Base-by-base conservation (phyloP, 2,888 invertebrate genomes). In the Rhodophaea formosa region DNA sequence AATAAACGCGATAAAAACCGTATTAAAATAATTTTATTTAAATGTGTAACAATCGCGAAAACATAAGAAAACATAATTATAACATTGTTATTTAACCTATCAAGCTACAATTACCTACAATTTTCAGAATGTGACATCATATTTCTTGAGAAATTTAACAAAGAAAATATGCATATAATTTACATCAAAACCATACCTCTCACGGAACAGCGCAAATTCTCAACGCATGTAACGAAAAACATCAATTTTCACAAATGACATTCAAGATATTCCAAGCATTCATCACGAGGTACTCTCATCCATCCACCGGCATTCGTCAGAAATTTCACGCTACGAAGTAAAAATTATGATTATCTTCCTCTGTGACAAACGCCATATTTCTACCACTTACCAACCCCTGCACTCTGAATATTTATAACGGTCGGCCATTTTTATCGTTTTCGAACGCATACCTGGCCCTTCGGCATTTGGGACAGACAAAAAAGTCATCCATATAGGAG, bases 321-420 rank as follows among this genome's bases (percentile, higher is more conserved):
- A 61, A 64, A 69, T 72, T 70, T 68, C 60, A 68, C 64, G 65
- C 64, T 75, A 74, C 74, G 72, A 68, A 71, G 80, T 82, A 84
- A 85, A 83, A 87, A 87, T 84, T 84, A 82, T 86, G 84, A 87
- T 86, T 86, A 82, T 80, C 72, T 70, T 76, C 70, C 74, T 72
- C 77, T 80, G 75, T 82, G 86, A 84, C 84, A 82, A 80, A 77
- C 77, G 75, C 74, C 80, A 81, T 84, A 84, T 81, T 75, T 84
- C 79, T 77, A 77, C 73, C 81, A 83, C 82, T 82, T 81, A 78
- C 68, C 72, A 65, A 64, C 79, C 78, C 74, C 72, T 64, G 61
- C 65, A 61, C 66, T 65, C 39, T 59, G 65, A 35, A 39, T 88
- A 89, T 89, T 88, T 87, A 88, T 88, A 81, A 73, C 75, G 69